phyloP scores from a whole-genome alignment of 2,113 vertebrate species.

The Oncorhynchus clarkii region DNA sequence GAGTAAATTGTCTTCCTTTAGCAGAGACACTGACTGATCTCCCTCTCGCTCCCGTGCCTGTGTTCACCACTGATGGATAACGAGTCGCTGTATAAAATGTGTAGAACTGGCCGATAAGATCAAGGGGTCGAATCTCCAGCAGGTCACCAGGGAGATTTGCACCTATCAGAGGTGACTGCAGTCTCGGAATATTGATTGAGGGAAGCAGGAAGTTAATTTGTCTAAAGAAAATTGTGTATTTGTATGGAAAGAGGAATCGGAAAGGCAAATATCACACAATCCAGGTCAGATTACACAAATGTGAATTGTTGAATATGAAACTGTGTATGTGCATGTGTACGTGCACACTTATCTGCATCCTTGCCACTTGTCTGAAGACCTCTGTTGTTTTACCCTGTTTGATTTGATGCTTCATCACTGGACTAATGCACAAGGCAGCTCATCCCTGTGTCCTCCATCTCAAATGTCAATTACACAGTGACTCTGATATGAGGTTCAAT shows the following conservation, averaged over 20 bases:
- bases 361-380: not conserved
- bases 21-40: conserved; percentile 11
- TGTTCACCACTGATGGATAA: conserved; percentile 7
- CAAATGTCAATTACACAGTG: conserved; percentile 40
- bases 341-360: not conserved
- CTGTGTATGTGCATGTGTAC: not conserved
- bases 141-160: conserved; percentile 14
- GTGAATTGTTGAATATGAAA: conserved; percentile 78
- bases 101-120: conserved; percentile 10
- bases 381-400: not conserved
- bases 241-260: not conserved
- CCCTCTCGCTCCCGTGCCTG: not conserved
- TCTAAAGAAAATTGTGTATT: not conserved
- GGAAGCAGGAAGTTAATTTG: not conserved
- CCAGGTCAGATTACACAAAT: conserved; percentile 76
- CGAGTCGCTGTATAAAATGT: conserved; percentile 20
- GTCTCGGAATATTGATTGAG: conserved; percentile 18
- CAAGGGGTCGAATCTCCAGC: not conserved
- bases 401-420: conserved; percentile 21
- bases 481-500: conserved; percentile 35
- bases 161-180: not conserved
- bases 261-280: conserved; percentile 10
- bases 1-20: conserved; percentile 8
- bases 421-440: conserved; percentile 15
- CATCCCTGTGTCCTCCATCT: conserved; percentile 27